Evolutionary conservation across 2,888 invertebrate genomes (phyloP).

Genomic region (Xestoiulus laeticollis): DNA sequence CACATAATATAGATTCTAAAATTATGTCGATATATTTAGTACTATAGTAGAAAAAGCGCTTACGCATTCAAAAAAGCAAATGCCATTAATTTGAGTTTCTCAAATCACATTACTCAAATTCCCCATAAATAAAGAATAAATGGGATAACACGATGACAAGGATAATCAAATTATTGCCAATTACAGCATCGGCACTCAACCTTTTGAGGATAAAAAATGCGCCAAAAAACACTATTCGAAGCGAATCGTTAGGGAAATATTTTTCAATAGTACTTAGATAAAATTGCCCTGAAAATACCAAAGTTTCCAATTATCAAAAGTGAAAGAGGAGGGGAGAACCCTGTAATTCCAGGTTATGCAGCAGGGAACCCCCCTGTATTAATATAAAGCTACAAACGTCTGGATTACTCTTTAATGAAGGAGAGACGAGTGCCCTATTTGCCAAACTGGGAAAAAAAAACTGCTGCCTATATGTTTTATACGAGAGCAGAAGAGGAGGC

Average conservation of each 20-base stretch:
- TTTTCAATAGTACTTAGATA: background rate
- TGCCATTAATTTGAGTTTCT: background rate
- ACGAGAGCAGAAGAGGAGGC: background rate
- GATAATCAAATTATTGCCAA: constrained; percentile 20
- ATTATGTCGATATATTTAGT: background rate
- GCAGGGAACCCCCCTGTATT: background rate
- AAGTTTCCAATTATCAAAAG: background rate
- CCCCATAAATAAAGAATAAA: constrained; percentile 21
- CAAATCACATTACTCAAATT: constrained; percentile 3
- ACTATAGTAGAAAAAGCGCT: background rate
- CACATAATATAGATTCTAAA: background rate
- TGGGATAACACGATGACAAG: constrained; percentile 29
- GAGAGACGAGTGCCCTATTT: background rate
- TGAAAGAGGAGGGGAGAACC: background rate
- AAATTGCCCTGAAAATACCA: background rate
- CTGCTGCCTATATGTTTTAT: background rate
- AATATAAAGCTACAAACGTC: background rate
- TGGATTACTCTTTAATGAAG: background rate
- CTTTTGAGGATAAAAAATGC: background rate
- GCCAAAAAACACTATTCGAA: background rate
- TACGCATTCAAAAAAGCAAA: background rate
- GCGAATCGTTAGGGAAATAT: constrained; percentile 15
- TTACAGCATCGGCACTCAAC: background rate
- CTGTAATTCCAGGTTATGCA: background rate
- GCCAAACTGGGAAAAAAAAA: background rate